Base-by-base conservation (phyloP, 2,888 invertebrate genomes). In the Myopa testacea region DNA sequence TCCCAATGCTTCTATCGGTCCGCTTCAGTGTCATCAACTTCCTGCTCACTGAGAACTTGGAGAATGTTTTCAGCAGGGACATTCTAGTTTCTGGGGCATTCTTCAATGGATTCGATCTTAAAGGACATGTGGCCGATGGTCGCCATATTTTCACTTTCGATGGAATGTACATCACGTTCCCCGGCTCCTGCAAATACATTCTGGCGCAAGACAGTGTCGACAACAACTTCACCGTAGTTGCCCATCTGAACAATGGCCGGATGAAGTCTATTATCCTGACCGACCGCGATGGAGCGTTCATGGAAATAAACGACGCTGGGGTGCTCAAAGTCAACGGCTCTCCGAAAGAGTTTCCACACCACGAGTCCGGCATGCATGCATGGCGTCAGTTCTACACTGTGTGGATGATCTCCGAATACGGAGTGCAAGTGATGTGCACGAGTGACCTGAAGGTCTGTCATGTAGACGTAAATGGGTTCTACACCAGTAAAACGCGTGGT, bases 111-210 rank as follows among this genome's bases (percentile, higher is more conserved):
- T 92, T 93, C 87, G 55, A 90, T 92, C 93, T 94, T 78, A 91
- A 92, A 71, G 97, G 93, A 10, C 91, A 93, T 58, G 87, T 97
- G 4, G 91, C 93, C 14, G 95, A 96, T 86, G 95, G 95, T 1
- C 94, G 95, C 84, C 95, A 96, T 89, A 92, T 96, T 88, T 94
- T 96, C 90, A 96, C 96, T 0, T 97, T 97, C 89, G 98, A 98
- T 88, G 94, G 95, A 0, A 93, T 93, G 82, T 94, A 95, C 86
- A 90, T 94, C 81, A 93, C 94, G 8, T 94, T 96, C 91, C 93
- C 93, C 0, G 96, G 96, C 60, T 91, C 91, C 72, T 98, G 98
- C 90, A 94, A 93, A 85, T 97, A 97, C 88, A 90, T 97, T 0
- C 90, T 98, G 7, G 94, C 94, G 0, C 94, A 95, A 84, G 98